Evolutionary conservation across 1,140 invertebrate species (phyloP).

Genomic region (Metopolophium dirhodum): DNA sequence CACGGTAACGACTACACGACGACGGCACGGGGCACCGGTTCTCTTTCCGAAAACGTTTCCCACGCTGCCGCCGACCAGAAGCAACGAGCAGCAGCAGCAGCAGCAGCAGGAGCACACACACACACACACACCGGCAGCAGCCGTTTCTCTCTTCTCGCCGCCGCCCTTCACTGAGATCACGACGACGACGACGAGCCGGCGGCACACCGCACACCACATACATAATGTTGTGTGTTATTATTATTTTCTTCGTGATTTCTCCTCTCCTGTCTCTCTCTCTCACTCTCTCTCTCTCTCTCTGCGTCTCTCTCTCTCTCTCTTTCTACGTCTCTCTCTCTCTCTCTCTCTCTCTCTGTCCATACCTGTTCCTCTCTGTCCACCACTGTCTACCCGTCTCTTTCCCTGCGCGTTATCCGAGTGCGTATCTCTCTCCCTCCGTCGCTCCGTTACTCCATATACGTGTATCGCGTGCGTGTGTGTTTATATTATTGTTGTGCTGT

Average conservation of each 20-base stretch:
- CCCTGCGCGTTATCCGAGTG: too few relatives aligned
- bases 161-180: background rate
- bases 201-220: background rate
- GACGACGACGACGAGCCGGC: conserved; percentile 7
- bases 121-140: background rate
- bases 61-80: conserved; percentile 45
- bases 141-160: conserved; percentile 34
- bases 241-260: background rate
- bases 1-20: conserved; percentile 50
- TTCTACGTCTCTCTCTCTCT: too few relatives aligned
- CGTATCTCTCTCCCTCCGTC: too few relatives aligned
- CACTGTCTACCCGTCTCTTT: background rate
- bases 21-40: conserved; percentile 51
- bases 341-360: background rate
- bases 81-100: conserved; percentile 21
- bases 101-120: background rate
- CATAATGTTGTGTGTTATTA: conserved; percentile 11
- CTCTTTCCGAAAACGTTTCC: conserved; percentile 41
- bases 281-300: background rate
- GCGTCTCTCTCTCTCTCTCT: background rate
- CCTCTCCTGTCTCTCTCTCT: too few relatives aligned
- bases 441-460: background rate
- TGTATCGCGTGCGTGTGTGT: background rate
- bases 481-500: conserved; percentile 13
- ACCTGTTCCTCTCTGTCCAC: background rate